Evolutionary conservation across 2,113 vertebrate genomes (phyloP), one percentile per base, ranked within the genome.

Genomic region (Glareola pratincola): DNA sequence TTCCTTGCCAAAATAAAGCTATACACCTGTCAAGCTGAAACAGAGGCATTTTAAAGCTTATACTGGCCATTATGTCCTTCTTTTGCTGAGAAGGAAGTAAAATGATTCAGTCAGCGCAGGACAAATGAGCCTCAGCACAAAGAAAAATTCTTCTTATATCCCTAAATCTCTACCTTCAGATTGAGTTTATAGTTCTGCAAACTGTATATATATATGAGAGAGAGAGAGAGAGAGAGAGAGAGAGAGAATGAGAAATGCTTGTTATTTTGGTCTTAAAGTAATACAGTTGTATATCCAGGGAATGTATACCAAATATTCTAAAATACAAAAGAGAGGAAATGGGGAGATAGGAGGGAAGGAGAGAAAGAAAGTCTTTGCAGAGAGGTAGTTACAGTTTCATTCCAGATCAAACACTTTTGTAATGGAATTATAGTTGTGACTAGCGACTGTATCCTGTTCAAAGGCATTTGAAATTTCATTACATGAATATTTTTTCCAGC

Each of bases 291-390:
- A 21, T 71, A 45, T 26, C 22, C 17, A 63, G 14, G 27, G 50
- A 53, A 2, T 37, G 21, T 41, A 34, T 26, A 83, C 16, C 41
- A 30, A 51, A 8, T 39, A 57, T 67, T 74, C n/a, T 62, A 62
- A 77, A 67, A 82, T 7, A 66, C 7, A 36, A 73, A 93, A 79
- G 4, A 36, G 6, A 43, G 13, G 30, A 69, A 26, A 85, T 75
- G 4, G 20, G 12, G 30, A 69, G 18, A 39, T 1, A 16, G 7
- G 7, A 4, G 3, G 6, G 20, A 17, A 8, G 8, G n/a, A 51
- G 9, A 45, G 32, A 51, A 4, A 43, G 27, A 39, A 4, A 51
- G 5, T 34, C 19, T 36, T 73, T 54, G 32, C 6, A 57, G 24
- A 39, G 34, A 27, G 8, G 4, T 39, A 51, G 48, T 32, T 63